Conservation (phyloP, 1,140 invertebrate genomes). For the Oedothorax gibbosus region DNA sequence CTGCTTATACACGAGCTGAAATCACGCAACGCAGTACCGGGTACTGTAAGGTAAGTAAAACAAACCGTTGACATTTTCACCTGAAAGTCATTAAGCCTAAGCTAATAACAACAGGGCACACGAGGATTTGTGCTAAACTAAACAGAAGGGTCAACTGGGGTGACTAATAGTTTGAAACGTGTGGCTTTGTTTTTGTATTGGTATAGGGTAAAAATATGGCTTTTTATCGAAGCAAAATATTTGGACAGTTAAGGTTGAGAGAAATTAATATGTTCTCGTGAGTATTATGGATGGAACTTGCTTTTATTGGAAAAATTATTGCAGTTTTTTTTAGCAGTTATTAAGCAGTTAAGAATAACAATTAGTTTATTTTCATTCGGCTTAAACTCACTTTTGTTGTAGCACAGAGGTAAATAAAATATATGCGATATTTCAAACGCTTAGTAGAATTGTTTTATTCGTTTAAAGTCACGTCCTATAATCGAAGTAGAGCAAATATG, state of each 20-base stretch:
- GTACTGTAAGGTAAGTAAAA: constrained; percentile 5
- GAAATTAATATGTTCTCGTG: constrained; percentile 18
- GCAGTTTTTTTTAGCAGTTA: neutral
- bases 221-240: neutral
- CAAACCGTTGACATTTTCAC: constrained; percentile 36
- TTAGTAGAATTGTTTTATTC: no score
- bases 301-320: neutral
- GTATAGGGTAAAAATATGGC: neutral
- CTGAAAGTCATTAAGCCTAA: constrained; percentile 14
- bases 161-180: neutral
- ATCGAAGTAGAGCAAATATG: no score
- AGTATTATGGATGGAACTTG: neutral
- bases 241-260: neutral
- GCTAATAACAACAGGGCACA: constrained; percentile 30
- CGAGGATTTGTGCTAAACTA: constrained; percentile 1
- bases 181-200: constrained; percentile 11
- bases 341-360: neutral
- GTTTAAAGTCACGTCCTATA: no score
- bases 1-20: neutral
- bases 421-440: no score
- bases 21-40: constrained; percentile 23
- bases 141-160: constrained; percentile 36
- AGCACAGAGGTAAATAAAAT: no score
- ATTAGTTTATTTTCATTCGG: no score
- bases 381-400: no score